A percentile compares a stretch with the other conserved stretches of the same genome.
Conservation (phyloP, 2,888 invertebrate genomes). For the Pristionchus entomophagus region DNA sequence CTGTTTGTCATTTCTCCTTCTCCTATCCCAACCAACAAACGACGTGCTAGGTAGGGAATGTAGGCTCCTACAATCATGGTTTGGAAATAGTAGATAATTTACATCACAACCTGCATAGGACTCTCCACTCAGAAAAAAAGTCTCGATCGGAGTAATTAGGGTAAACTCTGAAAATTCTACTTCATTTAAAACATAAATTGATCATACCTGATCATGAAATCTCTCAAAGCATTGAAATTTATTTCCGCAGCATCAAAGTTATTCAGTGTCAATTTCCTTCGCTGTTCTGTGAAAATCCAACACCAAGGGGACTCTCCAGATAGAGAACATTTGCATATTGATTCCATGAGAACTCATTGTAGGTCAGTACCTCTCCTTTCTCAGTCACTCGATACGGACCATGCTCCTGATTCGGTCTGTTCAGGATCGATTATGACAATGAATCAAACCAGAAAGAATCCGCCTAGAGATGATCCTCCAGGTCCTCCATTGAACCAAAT, state of each 20-base stretch:
- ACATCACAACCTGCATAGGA: background rate
- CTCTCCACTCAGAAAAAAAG: background rate
- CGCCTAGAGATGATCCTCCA: background rate
- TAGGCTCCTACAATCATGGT: background rate
- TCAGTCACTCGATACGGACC: background rate
- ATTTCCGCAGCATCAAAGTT: conserved; percentile 76
- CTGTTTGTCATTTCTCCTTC: background rate
- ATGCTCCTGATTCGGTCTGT: background rate
- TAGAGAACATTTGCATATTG: conserved; percentile 79
- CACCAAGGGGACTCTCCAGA: conserved; percentile 79
- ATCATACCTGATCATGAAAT: background rate
- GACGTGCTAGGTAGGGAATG: background rate
- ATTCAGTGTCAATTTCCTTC: conserved; percentile 75
- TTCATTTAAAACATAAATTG: background rate
- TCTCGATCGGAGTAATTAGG: background rate
- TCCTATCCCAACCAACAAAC: background rate
- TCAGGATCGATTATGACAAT: background rate
- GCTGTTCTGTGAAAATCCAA: conserved; percentile 78
- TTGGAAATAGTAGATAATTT: background rate
- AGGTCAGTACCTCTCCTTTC: background rate
- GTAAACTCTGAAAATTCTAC: background rate
- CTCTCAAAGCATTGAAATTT: conserved; percentile 77
- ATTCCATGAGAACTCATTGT: conserved; percentile 35
- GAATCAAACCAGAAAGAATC: background rate
- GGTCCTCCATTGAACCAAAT: conserved; percentile 28